Evolutionary conservation across 2,113 vertebrate genomes (phyloP), one percentile per base, ranked within the genome.

Genomic region (Chroicocephalus ridibundus): DNA sequence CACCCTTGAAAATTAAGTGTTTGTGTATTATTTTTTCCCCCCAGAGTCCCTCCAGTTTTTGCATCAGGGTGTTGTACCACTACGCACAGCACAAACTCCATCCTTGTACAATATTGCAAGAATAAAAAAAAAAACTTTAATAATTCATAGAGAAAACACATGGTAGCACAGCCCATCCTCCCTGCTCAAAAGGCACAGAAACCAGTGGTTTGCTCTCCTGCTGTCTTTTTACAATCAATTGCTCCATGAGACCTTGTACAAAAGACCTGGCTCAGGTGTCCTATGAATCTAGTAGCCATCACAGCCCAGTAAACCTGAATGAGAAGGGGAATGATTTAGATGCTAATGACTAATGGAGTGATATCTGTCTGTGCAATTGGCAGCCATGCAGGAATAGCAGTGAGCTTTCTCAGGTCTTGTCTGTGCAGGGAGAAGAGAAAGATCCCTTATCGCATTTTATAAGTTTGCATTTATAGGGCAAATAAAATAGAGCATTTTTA

Each of bases 221-320:
- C 95, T 90, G 94, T 77, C 89, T 96, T 95, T 96, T 93, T 66
- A 95, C 94, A 97, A 96, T 96, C 95, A 77, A 91, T 90, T 96
- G 97, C 91, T 97, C 93, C 94, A 81, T 13, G 78, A 96, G 89
- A 97, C 95, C 93, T 96, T 95, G 95, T 86, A 95, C 93, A 95
- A 96, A 96, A 95, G 96, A 94, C 95, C 96, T 97, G 97, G 97
- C 93, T 96, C 95, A 95, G 96, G 95, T 97, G 97, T 91, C 93
- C 96, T 91, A 77, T 97, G 97, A 96, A 96, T 96, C 93, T 34
- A 95, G 91, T 92, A 81, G 94, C 97, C 96, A 94, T 91, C 93
- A 90, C 93, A 97, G 91, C 86, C 94, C 96, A 96, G 94, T 94
- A 97, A 97, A 94, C 89, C 91, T 95, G 95, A 97, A 97, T 94